Conservation (phyloP, 2,888 invertebrate genomes). For the Lycophotia porphyrea region DNA sequence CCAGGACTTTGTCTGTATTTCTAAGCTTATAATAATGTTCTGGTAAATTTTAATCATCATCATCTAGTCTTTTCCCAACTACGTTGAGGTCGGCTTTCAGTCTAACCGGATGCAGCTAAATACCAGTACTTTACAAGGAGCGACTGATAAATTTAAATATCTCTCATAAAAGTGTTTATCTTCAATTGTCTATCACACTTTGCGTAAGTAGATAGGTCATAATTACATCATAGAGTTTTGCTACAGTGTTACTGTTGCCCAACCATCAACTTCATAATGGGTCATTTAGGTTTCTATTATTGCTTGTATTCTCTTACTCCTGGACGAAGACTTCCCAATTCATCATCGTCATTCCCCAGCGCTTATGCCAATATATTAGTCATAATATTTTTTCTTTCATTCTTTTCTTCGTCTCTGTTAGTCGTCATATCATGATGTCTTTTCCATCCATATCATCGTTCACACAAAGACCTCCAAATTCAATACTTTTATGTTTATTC, state of each 20-base stretch:
- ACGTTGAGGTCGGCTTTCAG: neutral
- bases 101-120: neutral
- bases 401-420: neutral
- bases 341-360: neutral
- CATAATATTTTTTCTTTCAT: rapidly evolving
- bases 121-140: neutral
- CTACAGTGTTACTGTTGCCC: neutral
- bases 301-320: neutral
- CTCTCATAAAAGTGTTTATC: neutral
- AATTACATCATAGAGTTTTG: neutral
- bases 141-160: neutral
- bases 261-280: neutral
- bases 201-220: neutral
- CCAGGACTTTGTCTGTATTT: neutral
- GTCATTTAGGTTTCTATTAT: neutral
- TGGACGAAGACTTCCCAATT: neutral
- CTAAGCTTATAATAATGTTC: neutral
- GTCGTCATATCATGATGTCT: neutral
- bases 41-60: neutral
- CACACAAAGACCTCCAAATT: neutral
- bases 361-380: neutral
- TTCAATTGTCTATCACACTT: neutral
- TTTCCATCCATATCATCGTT: neutral
- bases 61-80: neutral
- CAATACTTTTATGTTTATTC: neutral